Percentiles rank a stretch among this genome's conserved stretches.
Conservation (phyloP, 2,888 invertebrate genomes). For the Argyra leucocephala region DNA sequence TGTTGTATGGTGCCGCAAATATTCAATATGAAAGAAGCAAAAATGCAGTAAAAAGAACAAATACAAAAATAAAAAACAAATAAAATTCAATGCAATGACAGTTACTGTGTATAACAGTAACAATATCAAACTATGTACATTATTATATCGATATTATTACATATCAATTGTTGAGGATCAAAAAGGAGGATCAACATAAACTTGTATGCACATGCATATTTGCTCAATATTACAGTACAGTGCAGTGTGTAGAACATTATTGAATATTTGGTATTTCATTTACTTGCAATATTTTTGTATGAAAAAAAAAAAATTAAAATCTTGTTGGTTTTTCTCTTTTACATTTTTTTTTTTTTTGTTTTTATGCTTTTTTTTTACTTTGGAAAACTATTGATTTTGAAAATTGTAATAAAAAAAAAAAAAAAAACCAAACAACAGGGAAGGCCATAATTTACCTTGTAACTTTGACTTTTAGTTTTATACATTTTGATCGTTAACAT, state of each 20-base stretch:
- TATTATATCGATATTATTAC: not conserved
- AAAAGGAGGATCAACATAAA: not conserved
- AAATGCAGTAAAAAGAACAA: not conserved
- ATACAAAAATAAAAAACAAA: not conserved
- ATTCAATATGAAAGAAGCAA: not conserved
- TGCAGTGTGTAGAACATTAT: no score
- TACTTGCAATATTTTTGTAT: no score
- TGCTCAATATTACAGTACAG: no score
- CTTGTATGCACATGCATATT: no score
- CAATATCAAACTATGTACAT: not conserved
- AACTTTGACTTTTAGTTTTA: not conserved
- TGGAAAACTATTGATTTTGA: no score
- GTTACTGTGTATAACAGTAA: slow-evolving; percentile 3
- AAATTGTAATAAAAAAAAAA: not conserved
- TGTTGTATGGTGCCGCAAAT: slow-evolving; percentile 3
- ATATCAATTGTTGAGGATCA: not conserved
- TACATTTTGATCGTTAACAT: not conserved
- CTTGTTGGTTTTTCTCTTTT: no score
- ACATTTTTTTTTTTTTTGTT: no score
- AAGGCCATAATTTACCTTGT: not conserved
- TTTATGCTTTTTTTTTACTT: no score
- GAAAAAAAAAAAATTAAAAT: no score
- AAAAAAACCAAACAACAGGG: not conserved
- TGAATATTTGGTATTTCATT: no score
- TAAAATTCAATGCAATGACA: not conserved